Base-by-base conservation (phyloP, 2,888 invertebrate genomes). In the Podotricha telesiphe region DNA sequence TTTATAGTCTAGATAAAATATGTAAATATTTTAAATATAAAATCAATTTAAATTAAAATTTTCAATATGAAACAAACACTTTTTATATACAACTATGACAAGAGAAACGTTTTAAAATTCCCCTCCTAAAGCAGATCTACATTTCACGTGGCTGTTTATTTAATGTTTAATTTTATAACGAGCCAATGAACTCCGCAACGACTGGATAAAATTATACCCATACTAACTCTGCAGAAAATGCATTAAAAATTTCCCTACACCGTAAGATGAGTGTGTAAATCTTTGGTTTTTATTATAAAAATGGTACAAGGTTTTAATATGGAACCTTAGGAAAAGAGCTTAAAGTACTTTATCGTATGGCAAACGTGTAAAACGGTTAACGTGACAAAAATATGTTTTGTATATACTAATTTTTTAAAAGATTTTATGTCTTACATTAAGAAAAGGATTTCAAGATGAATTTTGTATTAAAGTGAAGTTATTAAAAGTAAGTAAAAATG, bases 141-240 rank as follows among this genome's bases (percentile, higher is more conserved):
- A 85, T 85, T 88, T 89, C 87, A 89, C 87, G 88, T 82, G 82
- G 79, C 75, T 90, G 91, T 91, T 89, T 91, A 86, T 90, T 87
- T 86, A 88, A 87, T 84, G 91, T 89, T 88, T 91, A 91, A 91
- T 89, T 91, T 89, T 90, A 90, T 84, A 86, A 86, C 79, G 81
- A 82, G 91, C 78, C 92, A 89, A 89, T 85, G 92, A 90, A 86
- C 91, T 79, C 72, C 69, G 71, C 70, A 67, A 68, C 65, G 74
- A 73, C 67, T 68, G 69, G 72, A 73, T 77, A 76, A 79, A 78
- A 79, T 78, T 82, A 80, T 82, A 79, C 80, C 79, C 82, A 79
- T 76, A 74, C 72, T 76, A 76, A 77, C 75, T 66, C 72, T 76
- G 74, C 77, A 75, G 72, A 76, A 77, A 79, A 76, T 75, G 78